A percentile compares a stretch with the other conserved stretches of the same genome.
Evolutionary conservation across 2,888 invertebrate genomes (phyloP).

Genomic region (Bellardia pandia): DNA sequence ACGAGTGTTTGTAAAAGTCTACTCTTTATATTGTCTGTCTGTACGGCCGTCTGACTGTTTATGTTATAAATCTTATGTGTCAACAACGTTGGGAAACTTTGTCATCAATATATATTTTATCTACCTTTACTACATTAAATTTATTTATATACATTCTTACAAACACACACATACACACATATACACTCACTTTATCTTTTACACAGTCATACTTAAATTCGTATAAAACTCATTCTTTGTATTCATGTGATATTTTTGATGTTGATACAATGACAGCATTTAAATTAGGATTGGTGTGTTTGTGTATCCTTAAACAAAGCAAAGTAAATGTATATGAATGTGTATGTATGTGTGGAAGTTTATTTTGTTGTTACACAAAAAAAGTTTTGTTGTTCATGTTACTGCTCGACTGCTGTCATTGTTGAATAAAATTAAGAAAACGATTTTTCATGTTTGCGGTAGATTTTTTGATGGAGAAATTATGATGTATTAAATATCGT

Average conservation of each 20-base stretch:
- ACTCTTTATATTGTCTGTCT: conserved; percentile 1
- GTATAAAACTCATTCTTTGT: conserved; percentile 34
- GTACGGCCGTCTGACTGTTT: conserved; percentile 21
- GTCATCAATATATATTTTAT: conserved; percentile 63
- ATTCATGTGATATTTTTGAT: conserved; percentile 50
- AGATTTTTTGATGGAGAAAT: conserved; percentile 45
- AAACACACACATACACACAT: neutral
- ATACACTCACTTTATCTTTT: neutral
- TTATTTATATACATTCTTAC: conserved; percentile 39
- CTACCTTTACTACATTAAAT: conserved; percentile 54
- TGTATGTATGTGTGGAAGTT: neutral
- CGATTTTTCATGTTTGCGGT: conserved; percentile 55
- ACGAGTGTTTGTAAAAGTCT: neutral
- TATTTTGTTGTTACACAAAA: conserved; percentile 49
- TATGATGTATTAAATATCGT: conserved; percentile 43
- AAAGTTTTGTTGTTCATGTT: conserved; percentile 6
- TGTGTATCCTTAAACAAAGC: neutral
- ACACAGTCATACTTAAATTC: conserved; percentile 5
- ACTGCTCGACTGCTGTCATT: conserved; percentile 16
- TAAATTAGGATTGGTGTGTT: conserved; percentile 43
- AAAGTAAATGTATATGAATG: neutral
- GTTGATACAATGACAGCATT: conserved; percentile 67
- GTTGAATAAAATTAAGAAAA: conserved; percentile 38
- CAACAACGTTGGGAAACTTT: conserved; percentile 63
- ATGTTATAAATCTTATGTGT: conserved; percentile 65